Percentiles rank a stretch among this genome's conserved stretches.
phyloP scores from a whole-genome alignment of 1,140 invertebrate genomes.

The Oreohelix idahoensis region DNA sequence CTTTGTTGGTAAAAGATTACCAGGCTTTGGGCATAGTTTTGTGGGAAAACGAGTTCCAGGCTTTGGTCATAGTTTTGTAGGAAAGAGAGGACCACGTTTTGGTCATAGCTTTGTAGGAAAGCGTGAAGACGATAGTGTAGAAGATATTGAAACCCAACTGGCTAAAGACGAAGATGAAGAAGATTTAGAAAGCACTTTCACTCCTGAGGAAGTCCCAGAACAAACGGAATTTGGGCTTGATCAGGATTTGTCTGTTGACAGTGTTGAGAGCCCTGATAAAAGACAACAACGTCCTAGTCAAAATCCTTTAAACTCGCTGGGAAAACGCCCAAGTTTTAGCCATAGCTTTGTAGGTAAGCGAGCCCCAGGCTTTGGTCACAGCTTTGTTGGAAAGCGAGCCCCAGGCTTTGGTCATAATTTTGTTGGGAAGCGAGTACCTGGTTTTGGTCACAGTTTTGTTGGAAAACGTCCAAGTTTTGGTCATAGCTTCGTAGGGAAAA shows the following conservation, averaged over 20 bases:
- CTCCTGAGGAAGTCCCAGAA: not conserved
- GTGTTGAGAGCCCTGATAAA: not conserved
- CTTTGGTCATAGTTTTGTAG: constrained; percentile 24
- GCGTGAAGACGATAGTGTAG: not conserved
- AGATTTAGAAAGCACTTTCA: not conserved
- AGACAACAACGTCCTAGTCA: not conserved
- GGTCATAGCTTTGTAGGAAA: constrained; percentile 18
- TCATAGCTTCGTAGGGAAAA: constrained; percentile 17
- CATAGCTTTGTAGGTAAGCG: constrained; percentile 30
- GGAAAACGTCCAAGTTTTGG: constrained; percentile 21
- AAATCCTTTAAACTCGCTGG: not conserved
- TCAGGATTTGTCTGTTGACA: not conserved
- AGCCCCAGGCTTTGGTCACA: not conserved
- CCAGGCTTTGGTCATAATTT: constrained; percentile 33
- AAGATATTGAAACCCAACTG: not conserved
- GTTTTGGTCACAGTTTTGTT: constrained; percentile 39
- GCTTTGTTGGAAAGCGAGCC: constrained; percentile 26
- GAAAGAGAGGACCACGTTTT: constrained; percentile 4
- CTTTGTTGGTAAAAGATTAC: constrained; percentile 10
- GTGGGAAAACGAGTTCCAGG: not conserved
- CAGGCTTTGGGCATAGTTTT: not conserved
- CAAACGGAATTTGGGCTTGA: not conserved
- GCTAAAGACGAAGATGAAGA: not conserved
- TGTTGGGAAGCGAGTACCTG: constrained; percentile 38
- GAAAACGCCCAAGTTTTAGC: not conserved